Percentiles rank a stretch among this genome's conserved stretches.
Conservation (phyloP, 2,888 invertebrate species). For the Tyria jacobaeae region DNA sequence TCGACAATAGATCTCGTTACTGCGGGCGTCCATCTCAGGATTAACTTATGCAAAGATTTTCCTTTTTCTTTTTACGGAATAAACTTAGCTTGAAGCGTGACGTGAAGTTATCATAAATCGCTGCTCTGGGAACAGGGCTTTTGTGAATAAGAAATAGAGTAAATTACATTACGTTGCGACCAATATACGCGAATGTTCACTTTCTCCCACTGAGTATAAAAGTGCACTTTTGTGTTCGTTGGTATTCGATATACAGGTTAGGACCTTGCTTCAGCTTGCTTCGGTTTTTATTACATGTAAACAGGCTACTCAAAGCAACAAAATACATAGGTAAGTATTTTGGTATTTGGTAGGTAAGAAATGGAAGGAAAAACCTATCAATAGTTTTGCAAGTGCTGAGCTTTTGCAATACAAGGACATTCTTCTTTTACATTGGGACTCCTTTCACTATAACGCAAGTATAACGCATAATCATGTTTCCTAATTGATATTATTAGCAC, state of each 20-base stretch:
- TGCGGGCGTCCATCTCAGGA: slow-evolving; percentile 37
- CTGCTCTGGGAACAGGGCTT: slow-evolving; percentile 33
- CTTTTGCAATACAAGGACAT: not conserved
- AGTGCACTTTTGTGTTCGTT: not conserved
- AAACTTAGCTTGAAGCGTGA: slow-evolving; percentile 48
- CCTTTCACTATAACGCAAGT: not conserved
- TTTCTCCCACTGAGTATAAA: not conserved
- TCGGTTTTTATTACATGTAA: too few species aligned
- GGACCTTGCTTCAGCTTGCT: too few species aligned
- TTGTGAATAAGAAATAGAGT: slow-evolving; percentile 31
- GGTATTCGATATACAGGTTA: too few species aligned
- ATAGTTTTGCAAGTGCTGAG: not conserved
- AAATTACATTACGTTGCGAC: slow-evolving; percentile 32
- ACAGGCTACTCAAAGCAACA: too few species aligned
- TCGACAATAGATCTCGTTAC: slow-evolving; percentile 67
- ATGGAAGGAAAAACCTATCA: not conserved
- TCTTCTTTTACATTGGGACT: not conserved
- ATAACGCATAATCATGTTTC: not conserved
- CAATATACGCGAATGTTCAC: slow-evolving; percentile 14
- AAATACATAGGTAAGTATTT: too few species aligned
- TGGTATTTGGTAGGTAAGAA: too few species aligned
- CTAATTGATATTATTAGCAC: not conserved
- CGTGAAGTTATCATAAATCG: slow-evolving; percentile 46
- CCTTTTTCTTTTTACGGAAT: slow-evolving; percentile 41
- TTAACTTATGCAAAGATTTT: slow-evolving; percentile 53